Conservation (phyloP, 2,113 vertebrate genomes). For the Chionomys nivalis region DNA sequence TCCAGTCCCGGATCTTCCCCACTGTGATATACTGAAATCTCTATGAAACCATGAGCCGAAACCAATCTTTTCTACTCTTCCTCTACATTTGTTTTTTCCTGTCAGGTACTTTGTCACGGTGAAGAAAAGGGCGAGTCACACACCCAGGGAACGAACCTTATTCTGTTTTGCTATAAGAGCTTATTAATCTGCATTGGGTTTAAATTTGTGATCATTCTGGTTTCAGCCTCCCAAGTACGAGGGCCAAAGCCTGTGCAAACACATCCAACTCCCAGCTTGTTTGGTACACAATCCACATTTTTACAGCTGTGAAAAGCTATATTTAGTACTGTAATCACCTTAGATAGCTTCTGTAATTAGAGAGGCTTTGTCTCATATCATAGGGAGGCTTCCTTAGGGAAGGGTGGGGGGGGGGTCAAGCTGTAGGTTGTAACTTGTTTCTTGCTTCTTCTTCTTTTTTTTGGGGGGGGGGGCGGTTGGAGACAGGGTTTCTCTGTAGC, state of each 20-base stretch:
- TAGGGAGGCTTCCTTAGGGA: background rate
- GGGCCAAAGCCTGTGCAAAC: background rate
- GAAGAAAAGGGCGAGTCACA: no score
- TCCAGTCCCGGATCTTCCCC: background rate
- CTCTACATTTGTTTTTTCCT: background rate
- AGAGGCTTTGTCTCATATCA: background rate
- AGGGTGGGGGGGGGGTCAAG: background rate
- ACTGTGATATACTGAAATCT: background rate
- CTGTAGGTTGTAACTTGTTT: background rate
- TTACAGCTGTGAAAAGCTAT: background rate
- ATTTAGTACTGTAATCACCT: conserved; percentile 6
- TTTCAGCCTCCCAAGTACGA: background rate
- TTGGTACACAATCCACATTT: background rate
- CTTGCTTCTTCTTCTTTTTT: no score
- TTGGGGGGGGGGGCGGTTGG: no score
- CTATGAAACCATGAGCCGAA: background rate
- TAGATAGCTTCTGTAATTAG: background rate
- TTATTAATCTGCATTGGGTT: background rate
- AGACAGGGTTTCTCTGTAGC: no score
- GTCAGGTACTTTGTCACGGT: no score
- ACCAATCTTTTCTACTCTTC: background rate
- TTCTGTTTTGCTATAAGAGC: background rate
- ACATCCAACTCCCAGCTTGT: background rate
- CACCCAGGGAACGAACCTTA: background rate
- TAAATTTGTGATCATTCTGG: background rate